A percentile compares a stretch with the other conserved stretches of the same genome.
phyloP scores from a whole-genome alignment of 2,888 invertebrate genomes.

The Apotomis turbidana region DNA sequence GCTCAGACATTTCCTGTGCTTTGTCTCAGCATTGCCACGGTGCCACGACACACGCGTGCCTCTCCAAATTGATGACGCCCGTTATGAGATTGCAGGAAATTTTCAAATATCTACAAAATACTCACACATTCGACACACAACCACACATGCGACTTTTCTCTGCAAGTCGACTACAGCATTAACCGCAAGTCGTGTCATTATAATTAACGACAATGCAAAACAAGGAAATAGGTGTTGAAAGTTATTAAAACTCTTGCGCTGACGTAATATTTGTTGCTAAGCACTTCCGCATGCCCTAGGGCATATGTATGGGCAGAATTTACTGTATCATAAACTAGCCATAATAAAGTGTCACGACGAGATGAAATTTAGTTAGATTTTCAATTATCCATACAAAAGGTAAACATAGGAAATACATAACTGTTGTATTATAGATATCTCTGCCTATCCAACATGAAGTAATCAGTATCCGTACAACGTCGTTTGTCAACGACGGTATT shows the following conservation, averaged over 20 bases:
- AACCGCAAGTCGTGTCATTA: slow-evolving; percentile 52
- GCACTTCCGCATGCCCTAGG: slow-evolving; percentile 78
- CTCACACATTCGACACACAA: not conserved
- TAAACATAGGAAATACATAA: slow-evolving; percentile 7
- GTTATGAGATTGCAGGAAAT: slow-evolving; percentile 29
- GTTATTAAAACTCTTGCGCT: slow-evolving; percentile 80
- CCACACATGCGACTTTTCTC: not conserved
- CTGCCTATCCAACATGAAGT: not conserved
- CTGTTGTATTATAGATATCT: not conserved
- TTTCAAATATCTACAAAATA: slow-evolving; percentile 19
- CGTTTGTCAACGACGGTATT: slow-evolving; percentile 28
- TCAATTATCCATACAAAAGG: not conserved
- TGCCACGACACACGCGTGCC: slow-evolving; percentile 56
- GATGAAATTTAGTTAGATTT: not conserved
- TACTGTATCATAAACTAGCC: slow-evolving; percentile 1
- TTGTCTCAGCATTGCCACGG: slow-evolving; percentile 67
- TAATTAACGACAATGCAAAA: slow-evolving; percentile 55
- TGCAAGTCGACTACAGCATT: not conserved
- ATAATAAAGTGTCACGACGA: not conserved
- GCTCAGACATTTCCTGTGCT: slow-evolving; percentile 78
- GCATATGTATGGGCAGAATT: slow-evolving; percentile 16
- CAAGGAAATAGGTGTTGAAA: slow-evolving; percentile 74
- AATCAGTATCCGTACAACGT: slow-evolving; percentile 9
- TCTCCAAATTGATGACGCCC: slow-evolving; percentile 42
- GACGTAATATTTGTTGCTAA: slow-evolving; percentile 72